Percentiles rank a stretch among this genome's conserved stretches.
phyloP scores from a whole-genome alignment of 2,888 invertebrate species.

The Teleogryllus oceanicus region DNA sequence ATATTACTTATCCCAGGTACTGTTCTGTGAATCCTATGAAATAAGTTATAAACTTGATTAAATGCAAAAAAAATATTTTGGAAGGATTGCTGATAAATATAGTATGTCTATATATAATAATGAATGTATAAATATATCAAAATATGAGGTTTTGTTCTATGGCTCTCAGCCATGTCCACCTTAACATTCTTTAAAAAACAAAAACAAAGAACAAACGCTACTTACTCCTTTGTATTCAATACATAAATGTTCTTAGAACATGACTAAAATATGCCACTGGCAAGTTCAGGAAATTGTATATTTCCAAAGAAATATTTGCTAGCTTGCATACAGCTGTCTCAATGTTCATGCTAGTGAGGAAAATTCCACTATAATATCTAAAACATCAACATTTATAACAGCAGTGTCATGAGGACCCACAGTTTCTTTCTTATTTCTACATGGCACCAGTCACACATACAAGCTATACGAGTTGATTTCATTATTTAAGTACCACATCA shows the following conservation, averaged over 20 bases:
- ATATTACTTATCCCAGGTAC: too few species aligned
- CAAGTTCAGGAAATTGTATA: slow-evolving; percentile 12
- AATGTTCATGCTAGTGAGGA: too few species aligned
- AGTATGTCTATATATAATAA: not conserved
- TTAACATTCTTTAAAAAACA: not conserved
- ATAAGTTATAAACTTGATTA: not conserved
- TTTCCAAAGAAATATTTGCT: not conserved
- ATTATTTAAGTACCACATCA: too few species aligned
- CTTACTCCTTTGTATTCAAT: not conserved
- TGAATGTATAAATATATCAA: slow-evolving; percentile 25
- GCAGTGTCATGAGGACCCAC: too few species aligned
- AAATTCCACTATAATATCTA: too few species aligned
- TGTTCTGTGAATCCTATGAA: too few species aligned
- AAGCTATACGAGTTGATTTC: too few species aligned
- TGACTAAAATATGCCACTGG: slow-evolving; percentile 26
- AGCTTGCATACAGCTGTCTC: too few species aligned
- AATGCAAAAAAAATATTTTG: not conserved
- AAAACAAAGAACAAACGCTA: not conserved
- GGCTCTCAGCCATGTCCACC: slow-evolving; percentile 3
- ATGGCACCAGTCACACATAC: too few species aligned
- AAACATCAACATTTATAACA: too few species aligned
- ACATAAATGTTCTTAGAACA: slow-evolving; percentile 26
- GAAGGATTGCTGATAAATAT: not conserved
- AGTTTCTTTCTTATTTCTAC: too few species aligned
- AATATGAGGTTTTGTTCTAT: not conserved